Evolutionary conservation across 2,888 invertebrate species (phyloP).

Genomic region (Lithophane leautieri): DNA sequence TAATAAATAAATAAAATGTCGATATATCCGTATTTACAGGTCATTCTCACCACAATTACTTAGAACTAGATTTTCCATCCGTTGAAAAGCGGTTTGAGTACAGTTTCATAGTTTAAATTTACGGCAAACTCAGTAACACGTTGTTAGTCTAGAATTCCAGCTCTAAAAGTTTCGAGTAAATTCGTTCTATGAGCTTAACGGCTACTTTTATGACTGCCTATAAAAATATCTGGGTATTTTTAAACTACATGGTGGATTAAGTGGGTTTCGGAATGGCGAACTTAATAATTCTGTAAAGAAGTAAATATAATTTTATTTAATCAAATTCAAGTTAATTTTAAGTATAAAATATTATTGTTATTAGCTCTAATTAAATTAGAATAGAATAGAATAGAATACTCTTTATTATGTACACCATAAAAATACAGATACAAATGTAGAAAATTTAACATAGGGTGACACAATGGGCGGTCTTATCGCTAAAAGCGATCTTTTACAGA

Average conservation of each 20-base stretch:
- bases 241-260: background rate
- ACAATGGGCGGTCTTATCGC: too few relatives aligned
- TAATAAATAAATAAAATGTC: background rate
- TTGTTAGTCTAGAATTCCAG: conserved; percentile 43
- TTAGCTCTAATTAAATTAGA: too few relatives aligned
- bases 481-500: too few relatives aligned
- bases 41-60: conserved; percentile 2
- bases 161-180: conserved; percentile 17
- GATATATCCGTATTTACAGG: background rate
- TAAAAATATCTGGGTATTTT: conserved; percentile 41
- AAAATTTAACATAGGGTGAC: too few relatives aligned
- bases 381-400: too few relatives aligned
- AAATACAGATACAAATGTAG: too few relatives aligned
- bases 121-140: conserved; percentile 31
- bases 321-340: too few relatives aligned
- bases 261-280: background rate
- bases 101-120: conserved; percentile 37
- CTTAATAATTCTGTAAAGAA: background rate
- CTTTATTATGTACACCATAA: too few relatives aligned
- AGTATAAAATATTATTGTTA: too few relatives aligned
- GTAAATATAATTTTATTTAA: too few relatives aligned
- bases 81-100: conserved; percentile 9
- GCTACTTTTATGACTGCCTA: conserved; percentile 24
- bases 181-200: conserved; percentile 8
- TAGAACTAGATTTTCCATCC: background rate